A percentile compares a stretch with the other conserved stretches of the same genome.
Evolutionary conservation across 2,113 vertebrate species (phyloP).

Genomic region (Poecilia latipinna): DNA sequence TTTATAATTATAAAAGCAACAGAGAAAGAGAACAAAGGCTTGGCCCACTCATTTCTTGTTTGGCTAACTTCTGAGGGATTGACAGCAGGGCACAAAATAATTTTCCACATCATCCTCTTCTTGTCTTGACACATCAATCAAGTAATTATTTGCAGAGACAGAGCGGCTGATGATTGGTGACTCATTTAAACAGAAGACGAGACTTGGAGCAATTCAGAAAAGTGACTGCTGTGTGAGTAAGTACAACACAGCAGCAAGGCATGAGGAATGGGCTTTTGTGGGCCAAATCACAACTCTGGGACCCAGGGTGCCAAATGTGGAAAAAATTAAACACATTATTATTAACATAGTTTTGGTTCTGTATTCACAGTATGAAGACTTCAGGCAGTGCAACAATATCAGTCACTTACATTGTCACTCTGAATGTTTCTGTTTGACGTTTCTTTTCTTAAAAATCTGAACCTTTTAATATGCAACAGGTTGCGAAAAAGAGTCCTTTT

Average conservation of each 20-base stretch:
- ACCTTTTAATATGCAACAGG: neutral
- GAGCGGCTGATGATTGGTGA: slow-evolving; percentile 27
- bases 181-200: slow-evolving; percentile 23
- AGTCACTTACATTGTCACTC: too few species aligned
- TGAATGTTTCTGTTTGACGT: neutral
- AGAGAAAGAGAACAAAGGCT: slow-evolving; percentile 10
- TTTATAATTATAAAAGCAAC: slow-evolving; percentile 38
- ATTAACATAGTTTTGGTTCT: neutral
- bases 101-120: slow-evolving; percentile 29
- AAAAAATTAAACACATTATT: neutral
- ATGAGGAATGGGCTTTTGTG: neutral
- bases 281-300: neutral
- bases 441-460: neutral
- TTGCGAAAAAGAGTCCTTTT: neutral
- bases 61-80: slow-evolving; percentile 31
- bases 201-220: neutral
- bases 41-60: slow-evolving; percentile 18
- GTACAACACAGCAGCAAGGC: neutral
- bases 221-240: slow-evolving; percentile 1
- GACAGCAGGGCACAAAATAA: slow-evolving; percentile 24
- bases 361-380: neutral
- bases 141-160: slow-evolving; percentile 37
- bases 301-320: neutral
- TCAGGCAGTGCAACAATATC: neutral
- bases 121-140: slow-evolving; percentile 48